Evolutionary conservation across 2,113 vertebrate species (phyloP), one percentile per base, ranked within the genome.

Genomic region (Sander vitreus): DNA sequence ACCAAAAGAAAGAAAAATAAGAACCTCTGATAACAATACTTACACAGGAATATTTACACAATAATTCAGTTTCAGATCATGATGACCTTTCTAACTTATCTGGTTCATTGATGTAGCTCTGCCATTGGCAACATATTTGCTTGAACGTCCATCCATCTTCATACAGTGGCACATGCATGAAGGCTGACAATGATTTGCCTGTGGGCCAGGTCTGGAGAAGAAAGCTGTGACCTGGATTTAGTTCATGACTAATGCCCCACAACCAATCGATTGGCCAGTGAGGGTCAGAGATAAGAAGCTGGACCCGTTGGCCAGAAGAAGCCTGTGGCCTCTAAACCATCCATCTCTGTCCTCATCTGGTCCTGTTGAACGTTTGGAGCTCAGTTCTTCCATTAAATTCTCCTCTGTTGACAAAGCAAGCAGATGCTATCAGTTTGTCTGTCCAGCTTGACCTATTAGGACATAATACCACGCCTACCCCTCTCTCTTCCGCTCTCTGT

Each of bases 261-360:
- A 97, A 95, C 96, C 95, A 97, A 98, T 97, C 96, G 92, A 98
- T 97, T 97, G 96, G 95, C 94, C 91, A 74, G 95, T 94, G 93
- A 89, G 70, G 92, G 94, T 93, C 91, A 95, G 93, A 96, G 96
- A 96, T 96, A 97, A 96, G 96, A 93, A 91, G 81, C 89, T 90
- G 87, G 89, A 94, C 92, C 94, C 94, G 94, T 94, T 96, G 94
- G 93, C 90, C 69, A 67, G 94, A 91, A 92, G 94, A 94, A 95
- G 76, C 95, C 91, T 85, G 90, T 95, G 97, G 97, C 97, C 96
- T 91, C 95, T 84, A 67, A 91, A 93, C 84, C 94, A 97, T 98
- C 96, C 95, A 97, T 98, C 98, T 97, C 95, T 97, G 96, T 97
- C 96, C 91, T 83, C 88, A 87, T 89, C 73, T 90, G 81, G 85